Evolutionary conservation across 2,888 invertebrate species (phyloP), one percentile per base, ranked within the genome.

Genomic region (Papilio gigon): DNA sequence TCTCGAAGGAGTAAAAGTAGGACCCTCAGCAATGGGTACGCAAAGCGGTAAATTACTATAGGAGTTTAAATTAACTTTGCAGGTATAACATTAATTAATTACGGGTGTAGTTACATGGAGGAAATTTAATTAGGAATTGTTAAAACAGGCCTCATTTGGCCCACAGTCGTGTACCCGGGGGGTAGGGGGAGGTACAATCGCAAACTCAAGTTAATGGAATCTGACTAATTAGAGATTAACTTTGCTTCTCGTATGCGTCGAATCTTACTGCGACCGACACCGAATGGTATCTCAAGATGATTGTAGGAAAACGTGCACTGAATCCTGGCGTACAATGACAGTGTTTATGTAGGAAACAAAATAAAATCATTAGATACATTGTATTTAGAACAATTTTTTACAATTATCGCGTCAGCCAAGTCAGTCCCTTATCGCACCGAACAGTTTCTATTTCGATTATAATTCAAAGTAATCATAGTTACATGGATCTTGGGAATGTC

Each of bases 191-290:
- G 50, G 61, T 53, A 30, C 47, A 66, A 56, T 56, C 44, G 64
- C 61, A 60, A 72, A 71, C 66, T 67, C 67, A 73, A 74, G 74
- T 76, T 75, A 72, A 68, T 59, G 70, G 65, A 71, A 44, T 42
- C 67, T 63, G 61, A 71, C 73, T 75, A 77, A 76, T 77, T 75
- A 76, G 73, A 72, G 72, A 71, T 68, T 72, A 70, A 73, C 64
- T 67, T 67, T 44, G 56, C 62, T 40, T 58, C 66, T 62, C 68
- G 68, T 56, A 71, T 70, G 67, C 69, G 72, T 69, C 56, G 68
- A 73, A 75, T 77, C 81, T 81, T 81, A 75, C 76, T 74, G 87
- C 77, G 84, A 82, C 87, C 80, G 87, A 80, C 84, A 81, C 85
- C 70, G 84, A 77, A 78, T 80, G 88, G 85, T 77, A 88, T 87